Percentiles rank a stretch among this genome's conserved stretches.
These are phyloP conservation scores for Limnothrissa miodon DNA, from an alignment of 2,113 vertebrate genomes.

Conservation along the genomic window DNA sequence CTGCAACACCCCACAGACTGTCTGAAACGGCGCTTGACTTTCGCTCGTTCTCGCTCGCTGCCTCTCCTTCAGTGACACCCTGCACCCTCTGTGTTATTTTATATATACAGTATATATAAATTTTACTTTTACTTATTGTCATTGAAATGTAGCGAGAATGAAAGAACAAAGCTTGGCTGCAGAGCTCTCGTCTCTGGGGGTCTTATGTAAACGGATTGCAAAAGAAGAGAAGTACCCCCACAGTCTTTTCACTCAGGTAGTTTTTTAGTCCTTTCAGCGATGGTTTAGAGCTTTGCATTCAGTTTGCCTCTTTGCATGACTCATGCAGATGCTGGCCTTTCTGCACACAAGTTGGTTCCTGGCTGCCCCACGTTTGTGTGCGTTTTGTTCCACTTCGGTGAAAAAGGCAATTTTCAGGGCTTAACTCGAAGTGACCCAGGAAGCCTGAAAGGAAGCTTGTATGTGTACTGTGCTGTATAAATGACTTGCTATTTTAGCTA, in stretches of 20 bases:
- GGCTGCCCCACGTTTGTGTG: neutral
- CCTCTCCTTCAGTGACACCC: constrained; percentile 58
- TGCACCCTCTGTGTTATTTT: constrained; percentile 32
- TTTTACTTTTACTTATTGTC: constrained; percentile 68
- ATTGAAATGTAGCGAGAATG: constrained; percentile 67
- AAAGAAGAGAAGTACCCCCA: constrained; percentile 1
- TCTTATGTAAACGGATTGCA: constrained; percentile 9
- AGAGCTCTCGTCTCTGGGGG: constrained; percentile 8
- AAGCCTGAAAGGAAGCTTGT: neutral
- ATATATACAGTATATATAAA: no score
- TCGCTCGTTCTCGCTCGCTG: neutral
- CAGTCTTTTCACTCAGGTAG: neutral
- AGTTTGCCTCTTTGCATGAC: neutral
- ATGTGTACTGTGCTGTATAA: constrained; percentile 16
- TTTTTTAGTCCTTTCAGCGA: neutral
- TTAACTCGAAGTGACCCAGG: neutral
- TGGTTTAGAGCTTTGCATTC: neutral
- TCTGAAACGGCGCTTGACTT: neutral
- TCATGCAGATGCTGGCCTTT: neutral
- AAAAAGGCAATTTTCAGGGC: neutral
- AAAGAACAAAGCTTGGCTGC: constrained; percentile 68
- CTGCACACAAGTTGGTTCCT: neutral
- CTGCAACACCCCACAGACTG: neutral
- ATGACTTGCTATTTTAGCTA: constrained; percentile 54
- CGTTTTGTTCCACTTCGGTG: neutral